Percentiles rank a stretch among this genome's conserved stretches.
These are phyloP conservation scores for Girardinus metallicus DNA, from an alignment of 2,797 vertebrate genomes.

Conservation along the genomic window DNA sequence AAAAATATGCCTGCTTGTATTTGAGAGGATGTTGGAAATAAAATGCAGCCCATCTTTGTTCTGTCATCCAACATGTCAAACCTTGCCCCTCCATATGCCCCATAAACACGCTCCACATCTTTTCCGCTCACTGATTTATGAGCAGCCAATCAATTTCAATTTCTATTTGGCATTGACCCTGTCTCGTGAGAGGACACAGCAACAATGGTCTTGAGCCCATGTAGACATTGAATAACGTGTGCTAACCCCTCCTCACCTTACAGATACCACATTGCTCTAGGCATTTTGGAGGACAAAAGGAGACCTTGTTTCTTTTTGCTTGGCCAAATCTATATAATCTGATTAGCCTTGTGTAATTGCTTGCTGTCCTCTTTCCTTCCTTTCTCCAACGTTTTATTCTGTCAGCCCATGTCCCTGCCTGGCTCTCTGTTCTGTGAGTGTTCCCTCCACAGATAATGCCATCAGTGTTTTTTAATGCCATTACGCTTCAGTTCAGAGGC, in stretches of 20 bases:
- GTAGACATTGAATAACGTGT: constrained; percentile 70
- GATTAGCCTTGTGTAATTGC: constrained; percentile 70
- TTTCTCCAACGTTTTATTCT: constrained; percentile 35
- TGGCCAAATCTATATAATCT: constrained; percentile 77
- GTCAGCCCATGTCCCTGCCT: constrained; percentile 17
- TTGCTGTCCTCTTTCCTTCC: constrained; percentile 27
- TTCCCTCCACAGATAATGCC: constrained; percentile 61
- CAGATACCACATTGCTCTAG: constrained; percentile 61
- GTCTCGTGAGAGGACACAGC: constrained; percentile 61
- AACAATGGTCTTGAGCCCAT: constrained; percentile 69
- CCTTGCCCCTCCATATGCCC: constrained; percentile 39
- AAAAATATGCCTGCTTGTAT: neutral
- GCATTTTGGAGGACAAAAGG: constrained; percentile 76
- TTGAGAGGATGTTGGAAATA: constrained; percentile 11
- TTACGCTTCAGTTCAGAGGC: constrained; percentile 63
- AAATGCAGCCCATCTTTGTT: constrained; percentile 15
- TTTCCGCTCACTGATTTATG: constrained; percentile 67
- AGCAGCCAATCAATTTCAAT: constrained; percentile 81
- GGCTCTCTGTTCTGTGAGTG: constrained; percentile 17
- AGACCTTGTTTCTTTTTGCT: constrained; percentile 43
- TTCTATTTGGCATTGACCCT: constrained; percentile 74
- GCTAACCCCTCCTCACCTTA: constrained; percentile 58
- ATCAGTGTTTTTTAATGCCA: constrained; percentile 62
- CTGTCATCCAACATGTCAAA: constrained; percentile 38
- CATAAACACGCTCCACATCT: constrained; percentile 32